Base-by-base conservation (phyloP, 2,113 vertebrate species). In the Nycticryphes semicollaris region DNA sequence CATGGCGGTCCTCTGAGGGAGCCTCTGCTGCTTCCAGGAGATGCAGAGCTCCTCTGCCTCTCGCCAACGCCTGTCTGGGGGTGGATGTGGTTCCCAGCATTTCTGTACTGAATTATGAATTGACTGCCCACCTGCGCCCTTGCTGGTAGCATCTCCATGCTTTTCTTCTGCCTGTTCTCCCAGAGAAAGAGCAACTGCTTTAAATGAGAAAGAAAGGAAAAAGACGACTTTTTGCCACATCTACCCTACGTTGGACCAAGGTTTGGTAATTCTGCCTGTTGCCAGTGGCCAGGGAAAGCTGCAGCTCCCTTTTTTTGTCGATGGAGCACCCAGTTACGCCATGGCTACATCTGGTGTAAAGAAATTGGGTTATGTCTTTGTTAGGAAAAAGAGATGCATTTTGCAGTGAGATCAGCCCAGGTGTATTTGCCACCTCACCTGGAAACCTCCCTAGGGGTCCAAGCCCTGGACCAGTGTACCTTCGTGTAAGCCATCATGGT, bases 121-220 rank as follows among this genome's bases (percentile, higher is more conserved):
- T 39, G 69, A 28, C 16, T 14, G 67, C 60, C 48, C 1, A 23
- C 37, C 21, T 33, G 50, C 0, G 1, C n/a, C 0, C 0, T 37
- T n/a, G 67, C 48, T 76, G 59, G 41, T 60, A 69, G 45, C 67
- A 15, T 89, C 76, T 57, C 80, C 35, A 4, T 0, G 8, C 53
- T 73, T 54, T 60, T 64, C 43, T 88, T 85, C 47, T 85, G 62
- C 16, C 50, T 59, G 63, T 25, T 28, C 12, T 82, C 28, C n/a
- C 0, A 1, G n/a, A 35, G 43, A 39, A 39, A 41, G 70, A 39
- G 62, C 0, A 12, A 22, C 45, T 63, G 73, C 51, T 76, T 72
- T 41, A 72, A 60, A 27, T 15, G 43, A 60, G 53, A 39, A 43
- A 43, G 27, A n/a, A 41, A 25, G 28, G 23, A 41, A 51, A 75